These are phyloP conservation scores for Sebastes ruberrimus DNA, from an alignment of 2,797 vertebrate species.

Conservation along the genomic window DNA sequence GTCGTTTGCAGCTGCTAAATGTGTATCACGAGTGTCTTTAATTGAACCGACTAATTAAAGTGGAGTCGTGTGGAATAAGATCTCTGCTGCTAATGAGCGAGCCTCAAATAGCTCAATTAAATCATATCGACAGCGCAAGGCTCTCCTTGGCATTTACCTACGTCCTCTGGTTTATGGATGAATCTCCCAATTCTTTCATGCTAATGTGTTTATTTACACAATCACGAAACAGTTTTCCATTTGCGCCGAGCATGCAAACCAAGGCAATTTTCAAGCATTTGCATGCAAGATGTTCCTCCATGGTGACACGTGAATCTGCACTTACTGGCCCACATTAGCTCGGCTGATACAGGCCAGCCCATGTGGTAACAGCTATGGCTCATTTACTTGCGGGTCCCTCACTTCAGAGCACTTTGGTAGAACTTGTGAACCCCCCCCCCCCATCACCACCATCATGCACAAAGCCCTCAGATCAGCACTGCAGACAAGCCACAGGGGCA, in stretches of 20 bases:
- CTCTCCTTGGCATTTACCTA: slow-evolving; percentile 65
- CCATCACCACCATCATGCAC: slow-evolving; percentile 16
- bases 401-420: slow-evolving; percentile 50
- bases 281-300: slow-evolving; percentile 59
- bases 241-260: slow-evolving; percentile 25
- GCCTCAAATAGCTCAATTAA: slow-evolving; percentile 78
- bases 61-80: slow-evolving; percentile 75
- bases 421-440: slow-evolving; percentile 42
- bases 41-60: slow-evolving; percentile 83
- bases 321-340: slow-evolving; percentile 47
- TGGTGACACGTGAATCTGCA: slow-evolving; percentile 19
- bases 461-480: slow-evolving; percentile 48
- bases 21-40: slow-evolving; percentile 75
- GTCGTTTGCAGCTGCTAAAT: slow-evolving; percentile 68
- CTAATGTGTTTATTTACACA: slow-evolving; percentile 40
- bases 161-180: slow-evolving; percentile 24
- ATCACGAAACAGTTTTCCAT: slow-evolving; percentile 21
- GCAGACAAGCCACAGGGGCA: slow-evolving; percentile 49
- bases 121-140: slow-evolving; percentile 51
- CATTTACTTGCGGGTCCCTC: slow-evolving; percentile 61
- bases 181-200: slow-evolving; percentile 26
- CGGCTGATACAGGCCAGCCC: slow-evolving; percentile 49
- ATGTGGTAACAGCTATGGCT: slow-evolving; percentile 64
- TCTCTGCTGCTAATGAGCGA: slow-evolving; percentile 75
- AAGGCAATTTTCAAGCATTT: slow-evolving; percentile 41